Conservation (phyloP, 2,113 vertebrate genomes). For the Calyptommatus sinebrachiatus region DNA sequence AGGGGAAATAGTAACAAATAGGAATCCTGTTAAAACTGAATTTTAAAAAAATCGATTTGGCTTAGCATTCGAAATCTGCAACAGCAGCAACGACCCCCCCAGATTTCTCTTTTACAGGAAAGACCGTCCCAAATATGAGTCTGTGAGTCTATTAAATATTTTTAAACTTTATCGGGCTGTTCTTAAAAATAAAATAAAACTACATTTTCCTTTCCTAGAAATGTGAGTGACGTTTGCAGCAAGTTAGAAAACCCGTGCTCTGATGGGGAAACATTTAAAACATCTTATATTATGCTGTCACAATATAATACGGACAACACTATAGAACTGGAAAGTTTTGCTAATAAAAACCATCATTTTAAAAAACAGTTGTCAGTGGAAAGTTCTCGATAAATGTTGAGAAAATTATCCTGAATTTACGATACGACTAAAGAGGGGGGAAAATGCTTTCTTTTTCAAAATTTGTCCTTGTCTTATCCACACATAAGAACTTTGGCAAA, state of each 20-base stretch:
- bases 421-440: background rate
- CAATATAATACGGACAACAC: background rate
- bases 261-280: background rate
- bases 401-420: background rate
- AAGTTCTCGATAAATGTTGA: background rate
- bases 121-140: no score
- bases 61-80: background rate
- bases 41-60: background rate
- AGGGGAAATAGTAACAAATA: background rate
- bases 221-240: no score
- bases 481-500: background rate
- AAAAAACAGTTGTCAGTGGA: background rate
- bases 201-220: no score
- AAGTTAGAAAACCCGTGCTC: no score
- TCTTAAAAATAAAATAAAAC: background rate
- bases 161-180: background rate
- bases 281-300: background rate
- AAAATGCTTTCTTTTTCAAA: background rate
- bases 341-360: background rate
- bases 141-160: no score
- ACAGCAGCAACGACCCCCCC: background rate
- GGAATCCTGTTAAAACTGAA: background rate
- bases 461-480: background rate
- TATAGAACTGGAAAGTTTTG: background rate
- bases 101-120: background rate